phyloP scores from a whole-genome alignment of 2,113 vertebrate species.

The Rutilus rutilus region DNA sequence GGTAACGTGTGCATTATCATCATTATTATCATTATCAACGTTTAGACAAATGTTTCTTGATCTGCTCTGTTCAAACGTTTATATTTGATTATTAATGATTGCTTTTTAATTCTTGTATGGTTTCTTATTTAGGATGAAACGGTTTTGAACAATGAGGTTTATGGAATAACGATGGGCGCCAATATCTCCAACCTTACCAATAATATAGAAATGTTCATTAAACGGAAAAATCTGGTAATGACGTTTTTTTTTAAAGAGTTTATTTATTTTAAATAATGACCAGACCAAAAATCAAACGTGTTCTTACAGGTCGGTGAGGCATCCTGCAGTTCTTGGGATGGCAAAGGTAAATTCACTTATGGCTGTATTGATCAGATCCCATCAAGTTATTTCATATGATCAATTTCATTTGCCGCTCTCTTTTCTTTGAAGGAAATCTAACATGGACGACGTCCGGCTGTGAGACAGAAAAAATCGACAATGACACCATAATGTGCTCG shows the following conservation, averaged over 20 bases:
- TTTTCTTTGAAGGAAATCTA: not conserved
- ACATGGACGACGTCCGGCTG: not conserved
- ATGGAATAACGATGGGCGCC: not conserved
- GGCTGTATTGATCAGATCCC: not conserved
- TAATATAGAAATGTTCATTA: not conserved
- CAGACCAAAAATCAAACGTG: not conserved
- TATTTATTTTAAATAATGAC: not conserved
- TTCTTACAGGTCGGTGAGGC: not conserved
- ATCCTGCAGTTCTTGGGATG: not conserved
- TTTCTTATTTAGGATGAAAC: not conserved
- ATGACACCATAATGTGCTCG: constrained; percentile 45
- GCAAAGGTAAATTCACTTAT: not conserved
- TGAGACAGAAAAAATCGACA: not conserved
- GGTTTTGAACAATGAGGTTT: not conserved
- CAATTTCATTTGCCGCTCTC: not conserved
- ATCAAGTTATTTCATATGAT: not conserved
- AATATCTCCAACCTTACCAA: not conserved
- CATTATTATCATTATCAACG: too few relatives aligned
- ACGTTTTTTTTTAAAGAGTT: not conserved
- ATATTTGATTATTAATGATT: not conserved
- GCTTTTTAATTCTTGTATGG: not conserved
- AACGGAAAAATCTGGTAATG: not conserved
- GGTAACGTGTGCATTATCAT: not conserved
- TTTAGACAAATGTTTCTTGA: not conserved
- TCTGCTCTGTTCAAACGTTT: not conserved